Percentiles rank a stretch among this genome's conserved stretches.
phyloP scores from a whole-genome alignment of 1,140 invertebrate genomes.

The Cherax quadricarinatus region DNA sequence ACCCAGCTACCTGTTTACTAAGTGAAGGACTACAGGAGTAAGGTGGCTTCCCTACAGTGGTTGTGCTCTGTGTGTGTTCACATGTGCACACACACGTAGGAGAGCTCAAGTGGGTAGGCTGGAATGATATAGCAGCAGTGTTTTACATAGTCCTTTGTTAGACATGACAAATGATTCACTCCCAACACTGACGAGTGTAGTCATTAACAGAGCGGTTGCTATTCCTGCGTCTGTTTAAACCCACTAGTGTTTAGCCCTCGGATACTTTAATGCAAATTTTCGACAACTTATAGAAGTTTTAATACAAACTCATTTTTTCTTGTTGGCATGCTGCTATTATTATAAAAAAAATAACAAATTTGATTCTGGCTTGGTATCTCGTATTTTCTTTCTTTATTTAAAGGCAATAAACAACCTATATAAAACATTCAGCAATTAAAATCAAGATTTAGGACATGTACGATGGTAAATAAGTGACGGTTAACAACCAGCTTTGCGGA shows the following conservation, averaged over 20 bases:
- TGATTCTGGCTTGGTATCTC: background rate
- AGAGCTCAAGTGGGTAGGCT: too few species aligned
- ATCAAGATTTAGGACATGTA: conserved; percentile 19
- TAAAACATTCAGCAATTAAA: conserved; percentile 22
- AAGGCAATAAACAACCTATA: background rate
- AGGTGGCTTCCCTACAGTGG: too few species aligned
- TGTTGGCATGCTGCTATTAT: background rate
- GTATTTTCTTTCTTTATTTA: background rate
- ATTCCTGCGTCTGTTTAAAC: background rate
- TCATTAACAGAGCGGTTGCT: background rate
- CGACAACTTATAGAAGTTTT: background rate
- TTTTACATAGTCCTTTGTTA: conserved; percentile 24
- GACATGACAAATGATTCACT: conserved; percentile 23
- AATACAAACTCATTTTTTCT: background rate
- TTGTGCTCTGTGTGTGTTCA: too few species aligned
- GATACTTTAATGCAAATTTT: background rate
- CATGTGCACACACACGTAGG: too few species aligned
- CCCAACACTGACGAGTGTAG: background rate
- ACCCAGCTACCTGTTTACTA: too few species aligned
- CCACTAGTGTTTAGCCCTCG: background rate
- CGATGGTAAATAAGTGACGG: conserved; percentile 12
- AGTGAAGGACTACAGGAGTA: too few species aligned
- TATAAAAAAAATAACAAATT: background rate
- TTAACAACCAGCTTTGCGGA: background rate
- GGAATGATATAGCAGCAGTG: background rate